Conservation (phyloP, 2,113 vertebrate species). For the Rissa tridactyla region DNA sequence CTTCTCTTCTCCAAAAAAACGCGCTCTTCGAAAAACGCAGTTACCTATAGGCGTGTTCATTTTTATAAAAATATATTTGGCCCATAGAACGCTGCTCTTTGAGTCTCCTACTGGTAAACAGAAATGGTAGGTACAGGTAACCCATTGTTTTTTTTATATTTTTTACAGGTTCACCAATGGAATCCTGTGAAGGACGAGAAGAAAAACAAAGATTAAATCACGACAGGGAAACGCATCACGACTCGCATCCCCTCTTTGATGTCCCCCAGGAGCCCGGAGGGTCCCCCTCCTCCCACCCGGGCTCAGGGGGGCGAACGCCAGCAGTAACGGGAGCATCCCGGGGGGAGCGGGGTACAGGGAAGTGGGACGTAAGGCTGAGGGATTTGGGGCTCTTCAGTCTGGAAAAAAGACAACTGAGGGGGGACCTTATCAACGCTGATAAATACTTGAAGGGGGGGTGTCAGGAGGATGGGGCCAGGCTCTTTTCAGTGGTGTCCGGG, state of each 20-base stretch:
- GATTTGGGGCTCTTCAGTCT: too few relatives aligned
- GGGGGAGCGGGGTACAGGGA: not conserved
- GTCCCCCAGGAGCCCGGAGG: not conserved
- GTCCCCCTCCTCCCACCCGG: not conserved
- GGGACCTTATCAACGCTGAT: too few relatives aligned
- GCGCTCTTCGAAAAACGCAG: constrained; percentile 57
- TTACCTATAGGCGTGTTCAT: constrained; percentile 76
- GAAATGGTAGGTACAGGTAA: constrained; percentile 79
- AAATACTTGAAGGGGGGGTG: too few relatives aligned
- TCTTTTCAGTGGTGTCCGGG: too few relatives aligned
- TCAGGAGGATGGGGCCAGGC: too few relatives aligned
- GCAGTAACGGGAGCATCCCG: not conserved
- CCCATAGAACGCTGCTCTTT: constrained; percentile 83
- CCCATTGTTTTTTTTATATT: constrained; percentile 72
- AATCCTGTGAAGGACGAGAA: constrained; percentile 82
- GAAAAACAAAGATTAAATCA: constrained; percentile 41
- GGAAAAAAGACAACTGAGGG: too few relatives aligned
- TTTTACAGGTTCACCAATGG: constrained; percentile 88
- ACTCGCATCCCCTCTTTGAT: rapidly evolving
- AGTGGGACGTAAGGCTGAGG: not conserved
- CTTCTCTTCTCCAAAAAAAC: constrained; percentile 55
- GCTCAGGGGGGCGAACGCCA: not conserved
- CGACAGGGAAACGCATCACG: rapidly evolving
- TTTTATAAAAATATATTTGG: constrained; percentile 99
- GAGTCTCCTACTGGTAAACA: constrained; percentile 84